These are phyloP conservation scores for Eonycteris spelaea DNA, from an alignment of 2,113 vertebrate genomes.

Conservation along the genomic window DNA sequence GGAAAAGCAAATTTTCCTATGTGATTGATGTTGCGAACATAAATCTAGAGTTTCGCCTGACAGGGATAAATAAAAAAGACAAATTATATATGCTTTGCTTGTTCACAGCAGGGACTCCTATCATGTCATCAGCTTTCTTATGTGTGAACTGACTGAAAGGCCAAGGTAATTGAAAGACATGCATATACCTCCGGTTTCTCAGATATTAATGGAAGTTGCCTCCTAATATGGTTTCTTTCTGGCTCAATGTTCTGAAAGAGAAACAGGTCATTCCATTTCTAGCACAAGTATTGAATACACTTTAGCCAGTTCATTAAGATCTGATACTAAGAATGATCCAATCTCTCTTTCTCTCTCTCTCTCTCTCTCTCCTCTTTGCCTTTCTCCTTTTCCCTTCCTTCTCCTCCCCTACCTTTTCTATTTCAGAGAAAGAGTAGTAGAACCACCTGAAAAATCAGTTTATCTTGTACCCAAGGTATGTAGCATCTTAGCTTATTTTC, in stretches of 20 bases:
- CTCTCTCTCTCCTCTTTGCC: neutral
- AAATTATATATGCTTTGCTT: slow-evolving; percentile 40
- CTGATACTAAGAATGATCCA: no score
- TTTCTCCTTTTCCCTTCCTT: neutral
- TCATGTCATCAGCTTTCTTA: slow-evolving; percentile 49
- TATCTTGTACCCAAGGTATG: neutral
- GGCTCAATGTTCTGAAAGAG: slow-evolving; percentile 16
- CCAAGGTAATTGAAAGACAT: slow-evolving; percentile 63
- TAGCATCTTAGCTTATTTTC: neutral
- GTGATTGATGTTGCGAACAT: neutral
- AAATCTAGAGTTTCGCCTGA: slow-evolving; percentile 33
- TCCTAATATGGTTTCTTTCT: slow-evolving; percentile 44
- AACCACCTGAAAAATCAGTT: neutral
- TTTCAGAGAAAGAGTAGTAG: neutral
- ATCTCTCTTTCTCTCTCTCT: no score
- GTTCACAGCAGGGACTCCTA: slow-evolving; percentile 47
- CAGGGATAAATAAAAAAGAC: slow-evolving; percentile 65
- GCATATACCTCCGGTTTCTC: slow-evolving; percentile 36
- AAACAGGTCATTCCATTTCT: slow-evolving; percentile 24
- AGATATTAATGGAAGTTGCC: slow-evolving; percentile 58
- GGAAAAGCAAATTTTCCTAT: slow-evolving; percentile 3
- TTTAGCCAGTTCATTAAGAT: neutral
- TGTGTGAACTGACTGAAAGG: slow-evolving; percentile 51
- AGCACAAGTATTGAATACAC: neutral
- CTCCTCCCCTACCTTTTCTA: neutral